phyloP scores from a whole-genome alignment of 2,113 vertebrate genomes.

The Turdus rufiventris region DNA sequence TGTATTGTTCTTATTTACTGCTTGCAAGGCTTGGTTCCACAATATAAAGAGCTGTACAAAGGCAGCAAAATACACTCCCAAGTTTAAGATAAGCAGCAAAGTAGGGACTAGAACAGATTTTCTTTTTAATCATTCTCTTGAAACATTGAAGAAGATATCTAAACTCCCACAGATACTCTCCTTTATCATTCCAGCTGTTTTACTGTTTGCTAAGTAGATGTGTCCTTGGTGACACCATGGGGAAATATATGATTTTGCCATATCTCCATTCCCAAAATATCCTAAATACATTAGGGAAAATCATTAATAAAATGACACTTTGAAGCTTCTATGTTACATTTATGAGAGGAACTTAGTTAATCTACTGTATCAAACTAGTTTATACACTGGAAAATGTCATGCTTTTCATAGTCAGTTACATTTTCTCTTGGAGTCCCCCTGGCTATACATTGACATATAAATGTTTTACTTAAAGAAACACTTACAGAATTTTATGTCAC shows the following conservation, averaged over 20 bases:
- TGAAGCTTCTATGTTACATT: neutral
- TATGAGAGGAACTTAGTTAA: neutral
- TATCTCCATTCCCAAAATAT: neutral
- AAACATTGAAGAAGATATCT: neutral
- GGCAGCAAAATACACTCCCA: neutral
- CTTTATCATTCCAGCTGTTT: neutral
- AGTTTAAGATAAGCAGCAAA: neutral
- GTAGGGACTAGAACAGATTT: neutral
- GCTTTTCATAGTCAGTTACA: neutral
- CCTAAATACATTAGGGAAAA: neutral
- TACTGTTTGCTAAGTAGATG: neutral
- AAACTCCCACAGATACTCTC: neutral
- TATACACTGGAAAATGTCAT: neutral
- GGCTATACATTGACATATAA: neutral
- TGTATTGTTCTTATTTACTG: neutral
- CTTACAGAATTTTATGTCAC: neutral
- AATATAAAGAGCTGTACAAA: neutral
- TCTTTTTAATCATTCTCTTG: neutral
- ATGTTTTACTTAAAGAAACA: neutral
- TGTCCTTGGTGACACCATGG: neutral
- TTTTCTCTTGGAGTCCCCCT: neutral
- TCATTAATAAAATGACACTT: neutral
- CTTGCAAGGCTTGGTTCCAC: neutral
- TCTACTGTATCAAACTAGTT: neutral
- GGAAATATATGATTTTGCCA: neutral